These are phyloP conservation scores for Tricholaema leucomelas DNA, from an alignment of 2,113 vertebrate genomes.

Conservation along the genomic window DNA sequence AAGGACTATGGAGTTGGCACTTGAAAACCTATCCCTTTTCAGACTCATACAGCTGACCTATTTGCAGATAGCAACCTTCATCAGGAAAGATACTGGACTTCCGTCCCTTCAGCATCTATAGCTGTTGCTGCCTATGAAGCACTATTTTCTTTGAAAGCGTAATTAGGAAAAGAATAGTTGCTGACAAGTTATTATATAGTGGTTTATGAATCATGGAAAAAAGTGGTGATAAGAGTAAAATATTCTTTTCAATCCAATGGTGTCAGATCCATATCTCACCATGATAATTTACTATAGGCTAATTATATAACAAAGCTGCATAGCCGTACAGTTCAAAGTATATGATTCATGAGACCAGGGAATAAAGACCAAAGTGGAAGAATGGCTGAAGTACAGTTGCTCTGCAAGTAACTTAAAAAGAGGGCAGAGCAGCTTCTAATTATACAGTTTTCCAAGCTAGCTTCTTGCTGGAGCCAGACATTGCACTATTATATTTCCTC, in stretches of 20 bases:
- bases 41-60: not conserved
- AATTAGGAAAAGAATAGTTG: not conserved
- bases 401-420: not conserved
- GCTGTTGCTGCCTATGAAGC: not conserved
- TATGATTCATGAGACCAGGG: not conserved
- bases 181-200: not conserved
- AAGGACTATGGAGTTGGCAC: not conserved
- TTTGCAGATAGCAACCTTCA: not conserved
- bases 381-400: not conserved
- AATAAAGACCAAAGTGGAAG: not conserved
- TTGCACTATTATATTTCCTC: not conserved
- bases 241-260: not conserved
- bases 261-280: not conserved
- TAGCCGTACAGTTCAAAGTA: not conserved
- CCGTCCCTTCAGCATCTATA: not conserved
- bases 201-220: slow-evolving; percentile 41
- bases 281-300: not conserved
- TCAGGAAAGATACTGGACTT: not conserved
- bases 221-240: slow-evolving; percentile 21
- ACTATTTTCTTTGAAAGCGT: not conserved
- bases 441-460: not conserved
- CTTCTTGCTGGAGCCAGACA: not conserved
- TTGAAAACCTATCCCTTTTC: not conserved
- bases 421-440: not conserved
- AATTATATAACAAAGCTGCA: not conserved